Evolutionary conservation across 2,797 vertebrate species (phyloP), one percentile per base, ranked within the genome.

Genomic region (Epinephelus coioides): DNA sequence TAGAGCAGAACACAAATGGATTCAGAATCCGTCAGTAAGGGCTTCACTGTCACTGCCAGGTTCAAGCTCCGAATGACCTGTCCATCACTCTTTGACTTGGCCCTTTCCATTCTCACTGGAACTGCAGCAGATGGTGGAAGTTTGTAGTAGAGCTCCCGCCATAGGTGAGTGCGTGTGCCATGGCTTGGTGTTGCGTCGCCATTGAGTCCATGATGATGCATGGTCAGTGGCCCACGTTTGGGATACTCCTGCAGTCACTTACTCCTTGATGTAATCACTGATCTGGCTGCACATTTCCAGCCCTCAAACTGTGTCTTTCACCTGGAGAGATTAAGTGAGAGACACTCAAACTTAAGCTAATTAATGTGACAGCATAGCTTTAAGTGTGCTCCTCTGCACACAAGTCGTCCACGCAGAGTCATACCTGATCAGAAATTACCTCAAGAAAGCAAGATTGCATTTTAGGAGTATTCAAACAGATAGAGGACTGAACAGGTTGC

Each of bases 71-170:
- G 19, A 92, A 85, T 96, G 93, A 96, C 90, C 85, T 95, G 91
- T 95, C 83, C 90, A 89, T 93, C 90, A 92, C 92, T 95, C 93
- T 96, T 90, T 95, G 90, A 94, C 94, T 93, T 91, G 89, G 88
- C 91, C 89, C 72, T 83, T 78, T 84, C 78, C 80, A 49, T 81
- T 86, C 82, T 85, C 89, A 80, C 76, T 86, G 94, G 93, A 95
- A 95, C 94, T 94, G 96, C 95, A 95, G 96, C 96, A 96, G 95
- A 96, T 95, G 95, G 88, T 95, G 95, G 95, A 96, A 89, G 93
- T 96, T 90, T 95, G 94, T 96, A 95, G 81, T 95, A 93, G 93
- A 94, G 92, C 93, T 88, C 88, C 93, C 34, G 91, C 86, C 79
- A 70, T 93, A 95, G 96, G 96, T 96, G 94, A 96, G 96, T 96